phyloP scores from a whole-genome alignment of 2,888 invertebrate species.

The Carabus problematicus region DNA sequence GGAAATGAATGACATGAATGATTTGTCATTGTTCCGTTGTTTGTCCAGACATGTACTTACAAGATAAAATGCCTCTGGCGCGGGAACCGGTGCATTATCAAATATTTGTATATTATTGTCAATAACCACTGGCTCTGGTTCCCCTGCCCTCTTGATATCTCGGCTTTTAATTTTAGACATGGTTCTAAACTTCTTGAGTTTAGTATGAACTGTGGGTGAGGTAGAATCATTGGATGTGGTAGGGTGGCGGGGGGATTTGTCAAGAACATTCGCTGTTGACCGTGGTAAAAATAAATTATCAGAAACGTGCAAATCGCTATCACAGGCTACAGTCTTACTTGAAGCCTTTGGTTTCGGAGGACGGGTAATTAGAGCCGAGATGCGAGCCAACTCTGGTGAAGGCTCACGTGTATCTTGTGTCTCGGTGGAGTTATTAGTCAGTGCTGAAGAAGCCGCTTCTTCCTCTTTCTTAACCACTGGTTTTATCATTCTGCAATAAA shows the following conservation, averaged over 20 bases:
- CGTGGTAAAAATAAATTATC: conserved; percentile 35
- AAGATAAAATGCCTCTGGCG: conserved; percentile 46
- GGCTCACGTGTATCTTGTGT: conserved; percentile 68
- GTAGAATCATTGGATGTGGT: conserved; percentile 13
- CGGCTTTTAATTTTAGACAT: conserved; percentile 53
- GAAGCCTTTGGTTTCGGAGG: conserved; percentile 75
- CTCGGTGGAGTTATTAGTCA: conserved; percentile 55
- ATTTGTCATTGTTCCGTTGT: neutral
- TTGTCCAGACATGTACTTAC: conserved; percentile 46
- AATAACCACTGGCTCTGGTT: conserved; percentile 15
- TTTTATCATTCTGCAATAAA: conserved; percentile 66
- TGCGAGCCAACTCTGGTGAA: conserved; percentile 83
- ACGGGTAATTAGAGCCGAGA: conserved; percentile 82
- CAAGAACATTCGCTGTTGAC: conserved; percentile 29
- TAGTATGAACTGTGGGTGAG: conserved; percentile 46
- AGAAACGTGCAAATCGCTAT: conserved; percentile 34
- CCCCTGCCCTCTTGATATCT: conserved; percentile 21
- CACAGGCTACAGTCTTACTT: conserved; percentile 32
- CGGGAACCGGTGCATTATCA: conserved; percentile 21
- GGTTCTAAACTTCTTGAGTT: conserved; percentile 57
- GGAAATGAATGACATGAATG: neutral
- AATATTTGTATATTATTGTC: conserved; percentile 5
- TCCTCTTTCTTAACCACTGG: conserved; percentile 71
- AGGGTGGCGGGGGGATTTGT: conserved; percentile 24
- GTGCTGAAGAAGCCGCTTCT: conserved; percentile 57